These are phyloP conservation scores for Congeria kusceri DNA, from an alignment of 2,888 invertebrate genomes.

Conservation along the genomic window DNA sequence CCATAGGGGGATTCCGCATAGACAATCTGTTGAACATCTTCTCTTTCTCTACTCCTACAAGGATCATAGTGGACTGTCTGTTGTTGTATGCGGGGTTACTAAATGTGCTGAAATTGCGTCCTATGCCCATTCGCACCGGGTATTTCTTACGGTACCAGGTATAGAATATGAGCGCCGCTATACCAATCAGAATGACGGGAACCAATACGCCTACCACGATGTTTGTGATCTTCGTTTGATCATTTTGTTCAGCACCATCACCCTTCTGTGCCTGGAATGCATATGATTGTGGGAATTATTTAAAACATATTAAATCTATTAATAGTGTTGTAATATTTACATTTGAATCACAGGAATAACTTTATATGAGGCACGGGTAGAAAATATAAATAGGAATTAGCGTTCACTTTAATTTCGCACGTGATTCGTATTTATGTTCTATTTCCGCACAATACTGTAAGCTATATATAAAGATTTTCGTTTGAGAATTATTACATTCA, in stretches of 20 bases:
- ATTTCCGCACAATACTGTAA: no score
- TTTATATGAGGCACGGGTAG: no score
- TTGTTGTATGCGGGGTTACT: conserved; percentile 74
- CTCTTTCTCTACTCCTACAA: conserved; percentile 53
- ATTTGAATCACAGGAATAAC: no score
- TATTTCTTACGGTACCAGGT: conserved; percentile 78
- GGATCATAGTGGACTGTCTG: conserved; percentile 58
- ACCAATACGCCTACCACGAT: conserved; percentile 73
- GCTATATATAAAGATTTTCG: no score
- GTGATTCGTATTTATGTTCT: no score
- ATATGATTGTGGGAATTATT: not conserved
- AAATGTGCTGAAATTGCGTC: conserved; percentile 75
- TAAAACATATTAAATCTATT: not conserved
- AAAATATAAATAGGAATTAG: no score
- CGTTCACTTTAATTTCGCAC: no score
- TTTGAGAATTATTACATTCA: no score
- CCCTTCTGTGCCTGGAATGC: conserved; percentile 28
- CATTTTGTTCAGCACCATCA: not conserved
- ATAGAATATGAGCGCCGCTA: conserved; percentile 63
- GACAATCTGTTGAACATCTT: conserved; percentile 20
- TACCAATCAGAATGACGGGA: conserved; percentile 55
- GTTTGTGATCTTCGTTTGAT: conserved; percentile 18
- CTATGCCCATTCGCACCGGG: conserved; percentile 79
- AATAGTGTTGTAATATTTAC: not conserved
- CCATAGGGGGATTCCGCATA: conserved; percentile 13